Evolutionary conservation across 1,140 invertebrate genomes (phyloP).

Genomic region (Lepidotrigona ventralis): DNA sequence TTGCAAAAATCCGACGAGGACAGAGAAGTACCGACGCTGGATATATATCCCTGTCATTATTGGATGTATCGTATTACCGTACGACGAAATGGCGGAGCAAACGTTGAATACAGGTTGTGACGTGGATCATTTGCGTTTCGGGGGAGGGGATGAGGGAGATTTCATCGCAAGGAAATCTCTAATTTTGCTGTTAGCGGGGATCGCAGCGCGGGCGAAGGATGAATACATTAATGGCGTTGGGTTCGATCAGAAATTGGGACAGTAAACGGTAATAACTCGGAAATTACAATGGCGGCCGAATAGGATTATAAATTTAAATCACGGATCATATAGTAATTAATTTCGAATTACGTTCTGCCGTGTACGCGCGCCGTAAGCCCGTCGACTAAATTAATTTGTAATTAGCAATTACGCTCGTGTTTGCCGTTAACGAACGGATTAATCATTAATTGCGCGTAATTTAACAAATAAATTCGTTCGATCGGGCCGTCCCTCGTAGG

Average conservation of each 20-base stretch:
- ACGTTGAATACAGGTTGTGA: neutral
- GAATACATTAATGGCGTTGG: constrained; percentile 48
- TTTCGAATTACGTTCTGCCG: constrained; percentile 57
- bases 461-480: constrained; percentile 40
- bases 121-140: neutral
- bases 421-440: constrained; percentile 47
- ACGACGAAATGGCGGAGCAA: neutral
- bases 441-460: constrained; percentile 49
- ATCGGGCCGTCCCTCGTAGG: neutral
- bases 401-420: constrained; percentile 52
- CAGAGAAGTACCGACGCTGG: no score
- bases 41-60: neutral
- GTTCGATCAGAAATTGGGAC: constrained; percentile 56
- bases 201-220: constrained; percentile 21
- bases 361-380: constrained; percentile 29
- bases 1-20: neutral
- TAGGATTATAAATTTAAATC: constrained; percentile 66
- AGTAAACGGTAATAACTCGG: constrained; percentile 58
- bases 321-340: constrained; percentile 64
- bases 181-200: constrained; percentile 33
- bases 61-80: no score
- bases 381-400: constrained; percentile 64
- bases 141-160: neutral
- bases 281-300: constrained; percentile 54
- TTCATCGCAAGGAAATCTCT: constrained; percentile 33